These are phyloP conservation scores for Coelopa pilipes DNA, from an alignment of 2,888 invertebrate species.

Conservation along the genomic window DNA sequence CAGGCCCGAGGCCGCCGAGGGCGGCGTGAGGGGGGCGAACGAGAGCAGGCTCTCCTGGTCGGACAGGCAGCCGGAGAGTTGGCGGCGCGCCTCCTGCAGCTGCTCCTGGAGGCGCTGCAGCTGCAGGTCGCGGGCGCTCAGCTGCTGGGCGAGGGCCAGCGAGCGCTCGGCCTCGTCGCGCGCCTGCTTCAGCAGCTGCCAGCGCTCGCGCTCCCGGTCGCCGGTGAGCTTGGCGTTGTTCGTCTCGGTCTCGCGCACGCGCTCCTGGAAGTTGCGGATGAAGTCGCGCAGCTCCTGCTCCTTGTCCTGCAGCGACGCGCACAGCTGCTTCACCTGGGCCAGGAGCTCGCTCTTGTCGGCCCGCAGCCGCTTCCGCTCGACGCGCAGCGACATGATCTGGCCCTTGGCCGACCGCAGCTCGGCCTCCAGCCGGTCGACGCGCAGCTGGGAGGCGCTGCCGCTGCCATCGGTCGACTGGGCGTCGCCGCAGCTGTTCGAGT, in stretches of 20 bases:
- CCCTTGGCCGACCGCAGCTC: conserved; percentile 65
- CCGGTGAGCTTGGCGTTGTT: conserved; percentile 70
- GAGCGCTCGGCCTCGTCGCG: conserved; percentile 91
- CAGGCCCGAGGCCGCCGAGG: conserved; percentile 68
- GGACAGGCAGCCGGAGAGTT: conserved; percentile 83
- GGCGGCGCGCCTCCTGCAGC: conserved; percentile 81
- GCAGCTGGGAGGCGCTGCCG: conserved; percentile 60
- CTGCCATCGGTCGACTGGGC: conserved; percentile 63
- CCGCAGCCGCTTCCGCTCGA: conserved; percentile 89
- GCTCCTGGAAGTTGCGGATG: conserved; percentile 92
- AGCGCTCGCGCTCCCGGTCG: conserved; percentile 88
- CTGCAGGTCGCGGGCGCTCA: conserved; percentile 87
- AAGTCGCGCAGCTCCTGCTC: conserved; percentile 93
- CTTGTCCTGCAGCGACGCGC: conserved; percentile 92
- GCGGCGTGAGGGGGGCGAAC: conserved; percentile 75
- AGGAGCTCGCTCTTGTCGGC: conserved; percentile 93
- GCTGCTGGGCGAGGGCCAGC: conserved; percentile 84
- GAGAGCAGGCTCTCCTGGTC: conserved; percentile 86
- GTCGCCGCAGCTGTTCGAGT: conserved; percentile 66
- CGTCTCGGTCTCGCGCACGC: conserved; percentile 84
- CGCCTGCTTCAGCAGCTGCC: conserved; percentile 87
- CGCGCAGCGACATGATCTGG: conserved; percentile 77
- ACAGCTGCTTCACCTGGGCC: conserved; percentile 94
- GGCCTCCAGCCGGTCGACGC: conserved; percentile 68
- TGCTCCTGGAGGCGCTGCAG: conserved; percentile 87